These are phyloP conservation scores for Phrynosoma platyrhinos DNA, from an alignment of 2,113 vertebrate species.

Conservation along the genomic window DNA sequence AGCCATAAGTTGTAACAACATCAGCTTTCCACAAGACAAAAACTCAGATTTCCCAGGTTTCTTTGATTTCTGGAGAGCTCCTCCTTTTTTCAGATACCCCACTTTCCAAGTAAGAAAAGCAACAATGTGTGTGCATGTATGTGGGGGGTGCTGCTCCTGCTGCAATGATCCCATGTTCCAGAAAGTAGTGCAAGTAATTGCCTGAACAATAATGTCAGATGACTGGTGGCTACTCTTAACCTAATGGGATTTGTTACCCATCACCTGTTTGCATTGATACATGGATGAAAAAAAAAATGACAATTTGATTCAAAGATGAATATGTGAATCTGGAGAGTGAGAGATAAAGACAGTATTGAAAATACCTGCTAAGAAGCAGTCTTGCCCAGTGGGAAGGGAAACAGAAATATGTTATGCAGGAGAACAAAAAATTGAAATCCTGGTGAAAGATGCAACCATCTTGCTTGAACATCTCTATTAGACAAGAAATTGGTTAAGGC, in stretches of 20 bases:
- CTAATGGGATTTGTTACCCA: background rate
- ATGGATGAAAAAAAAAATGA: background rate
- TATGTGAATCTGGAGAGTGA: background rate
- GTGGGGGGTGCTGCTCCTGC: no score
- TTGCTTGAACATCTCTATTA: no score
- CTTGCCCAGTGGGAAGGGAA: background rate
- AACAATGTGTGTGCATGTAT: no score
- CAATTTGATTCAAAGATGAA: background rate
- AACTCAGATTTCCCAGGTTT: no score
- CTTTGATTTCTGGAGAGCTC: no score
- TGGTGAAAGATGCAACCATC: no score
- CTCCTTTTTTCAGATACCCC: no score
- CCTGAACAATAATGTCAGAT: background rate
- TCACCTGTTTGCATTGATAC: background rate
- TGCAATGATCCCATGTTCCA: no score
- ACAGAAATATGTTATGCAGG: background rate
- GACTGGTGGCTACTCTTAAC: background rate
- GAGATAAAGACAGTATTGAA: background rate
- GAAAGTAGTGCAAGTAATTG: no score
- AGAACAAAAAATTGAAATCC: background rate
- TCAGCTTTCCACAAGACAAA: no score
- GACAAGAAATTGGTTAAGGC: slow-evolving; percentile 44
- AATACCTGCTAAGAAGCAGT: background rate
- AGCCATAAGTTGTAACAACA: no score
- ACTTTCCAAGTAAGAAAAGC: no score